Evolutionary conservation across 2,113 vertebrate genomes (phyloP), one percentile per base, ranked within the genome.

Genomic region (Gymnarchus niloticus): DNA sequence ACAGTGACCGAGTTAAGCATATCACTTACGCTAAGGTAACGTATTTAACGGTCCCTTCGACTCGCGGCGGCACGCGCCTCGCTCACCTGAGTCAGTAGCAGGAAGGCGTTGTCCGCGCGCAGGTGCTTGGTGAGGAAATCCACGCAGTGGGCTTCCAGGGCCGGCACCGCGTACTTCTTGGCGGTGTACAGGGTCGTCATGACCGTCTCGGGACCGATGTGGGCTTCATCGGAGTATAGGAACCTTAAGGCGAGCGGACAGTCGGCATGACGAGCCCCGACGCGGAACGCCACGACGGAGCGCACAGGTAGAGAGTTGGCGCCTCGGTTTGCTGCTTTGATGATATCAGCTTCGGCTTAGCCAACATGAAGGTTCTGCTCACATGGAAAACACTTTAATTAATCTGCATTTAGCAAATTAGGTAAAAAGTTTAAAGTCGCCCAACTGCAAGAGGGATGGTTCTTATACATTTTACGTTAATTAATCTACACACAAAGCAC

Each of bases 211-310:
- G 97, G 97, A 82, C 97, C 96, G 57, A 98, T 99, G 0, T 98
- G 96, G 90, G 98, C 96, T 93, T 98, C 97, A 83, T 99, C 97
- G 78, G 97, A 98, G 91, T 99, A 98, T 14, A 99, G 94, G 92
- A 99, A 99, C 93, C 97, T 99, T 84, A 90, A 92, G 91, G 81
- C 80, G 91, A 92, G 10, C 28, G 88, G 48, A 81, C 44, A 81
- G 25, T 4, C 12, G 7, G 44, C 17, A n/a, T 78, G 76, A 46
- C 44, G 12, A 73, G 65, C 37, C 65, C 14, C 33, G 14, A 41
- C n/a, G n/a, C n/a, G n/a, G n/a, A n/a, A n/a, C n/a, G n/a, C n/a
- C n/a, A n/a, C n/a, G n/a, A n/a, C n/a, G n/a, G n/a, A 37, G 65
- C 65, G 37, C 0, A 41, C 65, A 41, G 33, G 65, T 19, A 41